phyloP scores from a whole-genome alignment of 1,140 invertebrate genomes.

The Papilio polyxenes region DNA sequence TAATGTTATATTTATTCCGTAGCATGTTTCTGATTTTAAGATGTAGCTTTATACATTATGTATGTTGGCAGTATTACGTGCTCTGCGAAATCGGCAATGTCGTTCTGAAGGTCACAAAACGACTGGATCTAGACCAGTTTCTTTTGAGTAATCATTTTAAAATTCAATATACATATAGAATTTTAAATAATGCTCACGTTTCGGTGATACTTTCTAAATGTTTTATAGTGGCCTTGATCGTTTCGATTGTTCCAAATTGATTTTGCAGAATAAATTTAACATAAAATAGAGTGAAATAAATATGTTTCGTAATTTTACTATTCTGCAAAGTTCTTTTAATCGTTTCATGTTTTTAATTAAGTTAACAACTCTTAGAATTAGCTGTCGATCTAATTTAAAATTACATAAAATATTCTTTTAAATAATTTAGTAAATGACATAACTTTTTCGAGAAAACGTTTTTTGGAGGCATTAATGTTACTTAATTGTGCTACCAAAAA shows the following conservation, averaged over 20 bases:
- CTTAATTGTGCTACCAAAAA: background rate
- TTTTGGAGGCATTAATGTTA: background rate
- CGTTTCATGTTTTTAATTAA: too few species aligned
- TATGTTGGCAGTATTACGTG: constrained; percentile 29
- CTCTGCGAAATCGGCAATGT: constrained; percentile 33
- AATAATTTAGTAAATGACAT: too few species aligned
- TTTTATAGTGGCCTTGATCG: background rate
- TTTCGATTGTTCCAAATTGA: background rate
- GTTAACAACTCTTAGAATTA: too few species aligned
- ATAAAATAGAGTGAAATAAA: background rate
- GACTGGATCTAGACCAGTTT: constrained; percentile 26
- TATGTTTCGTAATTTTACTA: too few species aligned
- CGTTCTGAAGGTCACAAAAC: constrained; percentile 34
- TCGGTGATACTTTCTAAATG: constrained; percentile 16
- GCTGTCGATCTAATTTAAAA: too few species aligned
- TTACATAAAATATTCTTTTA: too few species aligned
- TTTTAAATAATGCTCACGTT: constrained; percentile 10
- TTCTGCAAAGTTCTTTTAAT: too few species aligned
- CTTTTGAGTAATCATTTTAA: constrained; percentile 27
- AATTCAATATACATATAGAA: constrained; percentile 15
- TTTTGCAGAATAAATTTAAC: background rate
- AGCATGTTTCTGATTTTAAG: background rate
- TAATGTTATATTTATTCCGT: background rate
- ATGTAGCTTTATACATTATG: constrained; percentile 3
- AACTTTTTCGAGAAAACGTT: too few species aligned